Evolutionary conservation across 2,113 vertebrate genomes (phyloP).

Genomic region (Glareola pratincola): DNA sequence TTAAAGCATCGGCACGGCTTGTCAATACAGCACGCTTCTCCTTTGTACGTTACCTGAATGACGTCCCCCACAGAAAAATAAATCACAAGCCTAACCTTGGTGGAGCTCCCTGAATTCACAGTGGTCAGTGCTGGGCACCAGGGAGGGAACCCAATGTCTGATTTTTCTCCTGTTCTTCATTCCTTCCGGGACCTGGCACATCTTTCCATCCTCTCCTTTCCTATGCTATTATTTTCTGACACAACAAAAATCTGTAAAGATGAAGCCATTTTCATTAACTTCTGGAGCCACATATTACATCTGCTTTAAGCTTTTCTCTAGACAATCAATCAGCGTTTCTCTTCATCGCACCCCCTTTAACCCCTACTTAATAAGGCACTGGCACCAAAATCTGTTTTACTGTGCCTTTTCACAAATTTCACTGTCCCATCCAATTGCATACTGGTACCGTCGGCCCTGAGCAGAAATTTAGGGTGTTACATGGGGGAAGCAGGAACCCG

Average conservation of each 20-base stretch:
- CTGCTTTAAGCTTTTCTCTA: background rate
- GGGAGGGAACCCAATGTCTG: background rate
- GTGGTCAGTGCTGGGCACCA: background rate
- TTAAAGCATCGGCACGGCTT: background rate
- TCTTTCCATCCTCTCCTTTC: background rate
- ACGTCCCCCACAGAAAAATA: background rate
- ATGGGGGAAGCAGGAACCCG: background rate
- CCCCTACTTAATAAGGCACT: background rate
- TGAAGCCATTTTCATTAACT: background rate
- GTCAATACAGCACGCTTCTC: background rate
- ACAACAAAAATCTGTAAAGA: background rate
- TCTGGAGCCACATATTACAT: background rate
- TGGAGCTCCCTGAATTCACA: background rate
- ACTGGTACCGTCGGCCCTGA: rapidly evolving
- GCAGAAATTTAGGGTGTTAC: background rate
- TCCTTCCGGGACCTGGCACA: background rate
- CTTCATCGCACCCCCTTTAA: background rate
- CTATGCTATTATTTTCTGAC: background rate
- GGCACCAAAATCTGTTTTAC: background rate
- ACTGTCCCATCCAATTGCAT: background rate
- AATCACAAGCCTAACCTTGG: background rate
- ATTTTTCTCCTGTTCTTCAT: background rate
- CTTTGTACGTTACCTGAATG: background rate
- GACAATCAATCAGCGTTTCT: background rate
- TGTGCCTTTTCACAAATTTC: background rate